Conservation (phyloP, 2,888 invertebrate genomes). For the Pyralis farinalis region DNA sequence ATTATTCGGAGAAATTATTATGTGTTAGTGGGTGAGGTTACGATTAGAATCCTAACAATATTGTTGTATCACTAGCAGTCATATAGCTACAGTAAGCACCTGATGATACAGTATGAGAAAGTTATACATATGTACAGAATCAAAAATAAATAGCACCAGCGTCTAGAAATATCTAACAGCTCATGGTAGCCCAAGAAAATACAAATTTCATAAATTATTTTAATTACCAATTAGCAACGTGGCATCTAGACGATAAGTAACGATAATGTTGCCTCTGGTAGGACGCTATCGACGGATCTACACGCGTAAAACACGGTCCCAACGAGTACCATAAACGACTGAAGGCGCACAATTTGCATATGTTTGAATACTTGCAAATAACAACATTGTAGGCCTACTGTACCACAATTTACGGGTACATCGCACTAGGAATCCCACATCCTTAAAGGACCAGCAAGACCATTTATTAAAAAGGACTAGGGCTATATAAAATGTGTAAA, state of each 20-base stretch:
- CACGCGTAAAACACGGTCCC: slow-evolving; percentile 33
- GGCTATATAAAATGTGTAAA: neutral
- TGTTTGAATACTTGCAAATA: slow-evolving; percentile 18
- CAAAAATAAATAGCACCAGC: no score
- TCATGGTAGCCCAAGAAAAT: slow-evolving; percentile 12
- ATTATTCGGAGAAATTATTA: no score
- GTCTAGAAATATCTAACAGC: no score
- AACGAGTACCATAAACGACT: slow-evolving; percentile 24
- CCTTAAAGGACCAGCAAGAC: neutral
- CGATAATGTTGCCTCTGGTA: slow-evolving; percentile 20
- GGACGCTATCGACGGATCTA: slow-evolving; percentile 33
- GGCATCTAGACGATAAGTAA: slow-evolving; percentile 20
- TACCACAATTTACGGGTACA: slow-evolving; percentile 15
- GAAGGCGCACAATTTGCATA: slow-evolving; percentile 24
- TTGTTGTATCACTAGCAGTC: no score
- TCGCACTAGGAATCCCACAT: neutral
- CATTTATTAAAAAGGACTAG: neutral
- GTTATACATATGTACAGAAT: no score
- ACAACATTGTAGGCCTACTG: slow-evolving; percentile 22
- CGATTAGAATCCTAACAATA: no score
- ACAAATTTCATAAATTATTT: slow-evolving; percentile 26
- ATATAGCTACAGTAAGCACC: no score
- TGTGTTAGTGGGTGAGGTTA: no score
- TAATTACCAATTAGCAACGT: slow-evolving; percentile 30
- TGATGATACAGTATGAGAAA: no score